Evolutionary conservation across 2,113 vertebrate genomes (phyloP).

Genomic region (Aramus guarauna): DNA sequence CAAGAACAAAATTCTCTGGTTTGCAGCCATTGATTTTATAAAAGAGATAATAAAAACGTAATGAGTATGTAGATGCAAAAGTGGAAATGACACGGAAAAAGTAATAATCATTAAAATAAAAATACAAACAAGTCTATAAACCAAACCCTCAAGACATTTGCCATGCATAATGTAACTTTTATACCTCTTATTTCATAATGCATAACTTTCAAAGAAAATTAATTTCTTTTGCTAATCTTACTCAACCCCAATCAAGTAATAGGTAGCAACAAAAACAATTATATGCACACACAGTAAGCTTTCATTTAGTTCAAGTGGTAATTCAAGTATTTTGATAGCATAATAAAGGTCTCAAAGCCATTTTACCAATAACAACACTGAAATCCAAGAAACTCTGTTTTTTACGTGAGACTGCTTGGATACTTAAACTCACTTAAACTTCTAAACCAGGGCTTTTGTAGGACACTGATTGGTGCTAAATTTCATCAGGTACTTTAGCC

Average conservation of each 20-base stretch:
- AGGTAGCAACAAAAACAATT: slow-evolving; percentile 63
- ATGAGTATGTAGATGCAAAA: slow-evolving; percentile 68
- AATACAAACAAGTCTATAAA: slow-evolving; percentile 77
- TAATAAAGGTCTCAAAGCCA: neutral
- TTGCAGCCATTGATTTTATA: slow-evolving; percentile 65
- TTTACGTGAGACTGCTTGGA: neutral
- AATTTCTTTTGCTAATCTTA: slow-evolving; percentile 67
- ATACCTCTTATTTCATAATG: slow-evolving; percentile 65
- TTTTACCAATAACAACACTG: neutral
- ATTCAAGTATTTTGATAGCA: slow-evolving; percentile 25
- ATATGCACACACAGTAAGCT: slow-evolving; percentile 10
- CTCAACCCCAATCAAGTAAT: slow-evolving; percentile 60
- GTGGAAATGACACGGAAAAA: slow-evolving; percentile 64
- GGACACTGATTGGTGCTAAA: neutral
- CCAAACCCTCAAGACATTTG: slow-evolving; percentile 69
- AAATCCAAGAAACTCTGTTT: neutral
- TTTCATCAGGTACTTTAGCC: neutral
- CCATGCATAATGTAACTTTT: slow-evolving; percentile 63
- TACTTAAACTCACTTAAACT: neutral
- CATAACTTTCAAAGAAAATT: slow-evolving; percentile 72
- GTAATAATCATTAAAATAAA: slow-evolving; percentile 76
- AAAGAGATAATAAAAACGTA: slow-evolving; percentile 71
- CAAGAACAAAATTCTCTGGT: slow-evolving; percentile 31
- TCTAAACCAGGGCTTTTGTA: neutral
- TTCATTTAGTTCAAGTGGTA: slow-evolving; percentile 49